Conservation (phyloP, 2,888 invertebrate species). For the Dryadula phaetusa region DNA sequence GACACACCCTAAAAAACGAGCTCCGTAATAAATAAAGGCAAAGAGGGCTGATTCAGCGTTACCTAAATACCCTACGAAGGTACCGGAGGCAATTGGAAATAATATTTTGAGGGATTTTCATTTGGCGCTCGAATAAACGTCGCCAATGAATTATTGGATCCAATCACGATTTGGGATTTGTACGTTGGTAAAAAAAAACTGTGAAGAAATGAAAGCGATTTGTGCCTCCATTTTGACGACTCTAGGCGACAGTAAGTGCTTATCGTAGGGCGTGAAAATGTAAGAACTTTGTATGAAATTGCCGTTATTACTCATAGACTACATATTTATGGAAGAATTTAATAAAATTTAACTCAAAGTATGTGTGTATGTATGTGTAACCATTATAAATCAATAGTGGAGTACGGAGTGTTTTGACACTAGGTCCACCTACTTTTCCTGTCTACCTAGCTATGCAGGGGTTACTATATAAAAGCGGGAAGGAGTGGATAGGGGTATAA, state of each 20-base stretch:
- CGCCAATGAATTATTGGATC: constrained; percentile 41
- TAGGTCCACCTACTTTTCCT: no score
- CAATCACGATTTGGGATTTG: constrained; percentile 40
- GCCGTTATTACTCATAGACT: neutral
- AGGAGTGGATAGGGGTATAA: neutral
- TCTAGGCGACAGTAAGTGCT: neutral
- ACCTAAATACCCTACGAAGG: constrained; percentile 28
- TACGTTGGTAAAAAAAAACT: constrained; percentile 31
- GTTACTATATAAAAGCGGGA: no score
- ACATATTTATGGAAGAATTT: neutral
- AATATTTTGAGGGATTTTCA: constrained; percentile 39
- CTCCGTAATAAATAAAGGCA: constrained; percentile 30
- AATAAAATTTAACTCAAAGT: neutral
- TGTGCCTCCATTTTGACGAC: constrained; percentile 16
- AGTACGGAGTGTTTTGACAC: no score
- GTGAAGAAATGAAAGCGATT: constrained; percentile 19
- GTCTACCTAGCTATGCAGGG: no score
- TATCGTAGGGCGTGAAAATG: constrained; percentile 13
- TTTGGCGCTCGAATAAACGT: constrained; percentile 36
- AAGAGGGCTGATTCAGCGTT: constrained; percentile 33
- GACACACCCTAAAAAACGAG: constrained; percentile 19
- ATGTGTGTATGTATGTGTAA: neutral
- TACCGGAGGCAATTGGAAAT: constrained; percentile 32
- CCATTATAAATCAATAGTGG: no score
- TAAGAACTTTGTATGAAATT: constrained; percentile 2